Evolutionary conservation across 2,888 invertebrate species (phyloP).

Genomic region (Dryadula phaetusa): DNA sequence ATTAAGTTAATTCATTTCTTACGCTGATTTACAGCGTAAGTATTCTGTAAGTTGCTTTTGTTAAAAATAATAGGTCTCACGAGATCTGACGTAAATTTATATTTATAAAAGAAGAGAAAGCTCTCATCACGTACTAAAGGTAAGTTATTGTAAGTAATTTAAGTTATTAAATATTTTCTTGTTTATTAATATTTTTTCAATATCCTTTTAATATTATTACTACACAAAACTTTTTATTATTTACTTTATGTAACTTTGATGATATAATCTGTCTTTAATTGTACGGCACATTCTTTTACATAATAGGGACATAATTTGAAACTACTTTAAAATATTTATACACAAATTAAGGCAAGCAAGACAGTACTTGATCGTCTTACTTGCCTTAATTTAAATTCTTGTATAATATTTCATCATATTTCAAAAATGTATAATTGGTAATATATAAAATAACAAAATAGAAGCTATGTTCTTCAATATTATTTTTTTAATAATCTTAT

Average conservation of each 20-base stretch:
- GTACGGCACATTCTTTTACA: slow-evolving; percentile 33
- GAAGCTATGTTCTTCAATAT: too few relatives aligned
- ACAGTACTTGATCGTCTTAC: too few relatives aligned
- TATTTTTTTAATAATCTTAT: too few relatives aligned
- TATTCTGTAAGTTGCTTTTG: not conserved
- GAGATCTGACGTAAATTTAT: not conserved
- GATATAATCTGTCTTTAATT: slow-evolving; percentile 29
- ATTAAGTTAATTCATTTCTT: not conserved
- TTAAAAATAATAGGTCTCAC: not conserved
- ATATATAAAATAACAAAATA: too few relatives aligned
- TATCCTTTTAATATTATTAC: not conserved
- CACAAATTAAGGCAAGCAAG: too few relatives aligned
- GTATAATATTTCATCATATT: not conserved
- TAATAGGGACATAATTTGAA: slow-evolving; percentile 11
- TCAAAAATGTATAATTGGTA: too few relatives aligned
- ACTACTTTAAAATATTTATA: not conserved
- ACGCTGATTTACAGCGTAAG: not conserved
- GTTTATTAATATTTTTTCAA: not conserved
- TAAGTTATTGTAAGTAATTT: not conserved
- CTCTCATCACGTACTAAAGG: not conserved
- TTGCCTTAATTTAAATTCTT: too few relatives aligned
- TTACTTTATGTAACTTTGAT: slow-evolving; percentile 9
- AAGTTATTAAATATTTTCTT: not conserved
- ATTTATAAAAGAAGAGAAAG: not conserved
- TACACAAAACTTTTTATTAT: not conserved